Evolutionary conservation across 1,140 invertebrate genomes (phyloP).

Genomic region (Dendrolimus kikuchii): DNA sequence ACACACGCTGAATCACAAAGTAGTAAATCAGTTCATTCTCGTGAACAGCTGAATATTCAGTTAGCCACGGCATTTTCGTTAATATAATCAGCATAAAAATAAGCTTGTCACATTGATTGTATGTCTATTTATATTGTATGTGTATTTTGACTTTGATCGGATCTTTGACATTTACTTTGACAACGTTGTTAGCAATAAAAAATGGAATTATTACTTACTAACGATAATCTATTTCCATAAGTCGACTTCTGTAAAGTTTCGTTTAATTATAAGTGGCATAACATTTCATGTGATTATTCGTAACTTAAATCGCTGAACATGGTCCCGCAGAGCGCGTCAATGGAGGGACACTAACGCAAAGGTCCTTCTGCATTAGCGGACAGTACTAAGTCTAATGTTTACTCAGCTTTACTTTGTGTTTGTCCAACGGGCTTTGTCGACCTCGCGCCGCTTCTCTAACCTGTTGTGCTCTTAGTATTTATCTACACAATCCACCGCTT

Average conservation of each 20-base stretch:
- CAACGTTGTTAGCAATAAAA: too few species aligned
- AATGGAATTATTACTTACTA: too few species aligned
- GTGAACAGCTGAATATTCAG: slow-evolving; percentile 40
- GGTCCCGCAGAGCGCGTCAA: too few species aligned
- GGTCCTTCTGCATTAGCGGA: slow-evolving; percentile 31
- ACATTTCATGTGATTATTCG: too few species aligned
- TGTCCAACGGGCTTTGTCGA: slow-evolving; percentile 33
- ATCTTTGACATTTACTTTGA: too few species aligned
- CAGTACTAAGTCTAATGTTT: slow-evolving; percentile 32
- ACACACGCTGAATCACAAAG: slow-evolving; percentile 52
- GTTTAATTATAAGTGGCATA: too few species aligned
- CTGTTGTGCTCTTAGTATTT: slow-evolving; percentile 29
- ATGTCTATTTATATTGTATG: too few species aligned
- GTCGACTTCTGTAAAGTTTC: too few species aligned
- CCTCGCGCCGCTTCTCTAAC: slow-evolving; percentile 23
- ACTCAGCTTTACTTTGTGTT: slow-evolving; percentile 35
- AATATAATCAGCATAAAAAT: slow-evolving; percentile 24
- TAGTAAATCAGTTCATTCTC: slow-evolving; percentile 52
- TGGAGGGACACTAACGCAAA: too few species aligned
- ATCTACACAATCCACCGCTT: slow-evolving; percentile 1
- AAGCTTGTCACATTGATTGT: slow-evolving; percentile 12
- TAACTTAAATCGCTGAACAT: too few species aligned
- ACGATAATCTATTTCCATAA: too few species aligned
- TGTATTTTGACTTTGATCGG: too few species aligned
- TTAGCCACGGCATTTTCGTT: slow-evolving; percentile 26